A percentile compares a stretch with the other conserved stretches of the same genome.
Evolutionary conservation across 2,113 vertebrate genomes (phyloP).

Genomic region (Chaetodon auriga): DNA sequence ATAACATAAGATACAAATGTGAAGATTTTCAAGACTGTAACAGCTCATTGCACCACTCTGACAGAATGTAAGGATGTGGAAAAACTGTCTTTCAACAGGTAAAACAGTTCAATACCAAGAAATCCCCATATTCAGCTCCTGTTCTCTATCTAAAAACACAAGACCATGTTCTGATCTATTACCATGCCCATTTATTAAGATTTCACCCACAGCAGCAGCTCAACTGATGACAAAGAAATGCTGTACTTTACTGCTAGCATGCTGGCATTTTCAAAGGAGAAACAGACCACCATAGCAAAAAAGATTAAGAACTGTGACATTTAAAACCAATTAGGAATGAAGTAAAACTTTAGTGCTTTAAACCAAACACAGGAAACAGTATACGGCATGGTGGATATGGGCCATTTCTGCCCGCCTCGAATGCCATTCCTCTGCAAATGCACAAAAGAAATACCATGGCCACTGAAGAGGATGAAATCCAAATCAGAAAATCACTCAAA

Average conservation of each 20-base stretch:
- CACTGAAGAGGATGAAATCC: not conserved
- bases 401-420: not conserved
- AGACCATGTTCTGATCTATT: not conserved
- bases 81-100: not conserved
- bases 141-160: not conserved
- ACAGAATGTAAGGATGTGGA: not conserved
- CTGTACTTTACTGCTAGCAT: not conserved
- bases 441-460: not conserved
- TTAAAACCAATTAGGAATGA: slow-evolving; percentile 32
- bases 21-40: slow-evolving; percentile 5
- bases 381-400: not conserved
- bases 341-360: slow-evolving; percentile 30
- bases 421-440: not conserved
- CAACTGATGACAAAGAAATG: no score
- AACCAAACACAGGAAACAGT: slow-evolving; percentile 7
- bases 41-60: not conserved
- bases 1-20: not conserved
- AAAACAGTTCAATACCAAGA: not conserved
- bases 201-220: no score
- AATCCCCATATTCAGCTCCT: not conserved
- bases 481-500: not conserved
- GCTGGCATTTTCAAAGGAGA: slow-evolving; percentile 33
- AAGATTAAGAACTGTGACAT: slow-evolving; percentile 13
- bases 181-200: no score
- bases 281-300: slow-evolving; percentile 34